Evolutionary conservation across 2,113 vertebrate species (phyloP), one percentile per base, ranked within the genome.

Genomic region (Prunella himalayana): DNA sequence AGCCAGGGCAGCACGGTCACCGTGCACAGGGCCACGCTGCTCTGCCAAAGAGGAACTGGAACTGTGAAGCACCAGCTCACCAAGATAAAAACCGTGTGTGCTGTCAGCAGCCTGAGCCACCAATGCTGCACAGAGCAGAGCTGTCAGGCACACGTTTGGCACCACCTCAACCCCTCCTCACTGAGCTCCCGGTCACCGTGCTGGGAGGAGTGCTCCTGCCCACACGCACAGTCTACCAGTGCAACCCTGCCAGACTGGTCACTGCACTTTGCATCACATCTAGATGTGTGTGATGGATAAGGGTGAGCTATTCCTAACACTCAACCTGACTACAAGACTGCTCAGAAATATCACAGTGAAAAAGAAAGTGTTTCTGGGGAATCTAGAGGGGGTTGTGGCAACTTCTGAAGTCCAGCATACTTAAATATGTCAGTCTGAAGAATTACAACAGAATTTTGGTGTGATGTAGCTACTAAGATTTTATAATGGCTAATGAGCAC

Each of bases 151-250:
- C 2, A 0, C 13, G 22, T 45, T 82, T 68, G 56, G n/a, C 31
- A 50, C 1, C 2, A 3, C 0, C 0, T 37, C 35, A 54, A 2
- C 28, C 37, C 16, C 27, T 82, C 31, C 47, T 64, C 33, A 11
- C 1, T 31, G 69, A 57, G 16, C 3, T 83, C 22, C 21, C 33
- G 7, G 35, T 21, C 21, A 20, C 25, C 0, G 0, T 0, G 2
- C 31, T n/a, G 24, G 23, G 56, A 41, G 8, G 24, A 91, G 54
- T 11, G 5, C 12, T 64, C 17, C 30, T 86, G 59, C 39, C 33
- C 44, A 30, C 9, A 31, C 1, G 0, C 25, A 35, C 12, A 8
- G 7, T 6, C 51, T 54, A 8, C 35, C 14, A 30, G 22, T 1
- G 2, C 13, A 41, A 25, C 11, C 20, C 54, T 39, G 8, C 13